These are phyloP conservation scores for Caloenas nicobarica DNA, from an alignment of 2,113 vertebrate species.

Conservation along the genomic window DNA sequence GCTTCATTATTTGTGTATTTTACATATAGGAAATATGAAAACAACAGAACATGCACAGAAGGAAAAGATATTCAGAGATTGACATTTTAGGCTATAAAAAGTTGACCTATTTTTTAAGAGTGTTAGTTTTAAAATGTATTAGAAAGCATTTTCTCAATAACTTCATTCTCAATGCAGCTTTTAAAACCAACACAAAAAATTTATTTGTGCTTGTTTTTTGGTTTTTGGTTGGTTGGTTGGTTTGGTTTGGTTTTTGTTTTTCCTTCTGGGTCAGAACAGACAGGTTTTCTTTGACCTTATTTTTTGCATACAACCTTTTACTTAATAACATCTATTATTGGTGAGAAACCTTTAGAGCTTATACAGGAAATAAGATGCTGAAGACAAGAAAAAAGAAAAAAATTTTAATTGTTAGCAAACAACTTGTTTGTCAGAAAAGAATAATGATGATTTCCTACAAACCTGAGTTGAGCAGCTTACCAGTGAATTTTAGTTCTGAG, in stretches of 20 bases:
- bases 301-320: background rate
- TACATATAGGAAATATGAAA: background rate
- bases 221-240: no score
- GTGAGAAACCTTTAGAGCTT: background rate
- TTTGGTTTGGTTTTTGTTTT: background rate
- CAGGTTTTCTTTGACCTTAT: background rate
- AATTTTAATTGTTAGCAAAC: background rate
- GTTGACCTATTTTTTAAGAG: fast-evolving
- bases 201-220: no score
- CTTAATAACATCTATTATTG: background rate
- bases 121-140: background rate
- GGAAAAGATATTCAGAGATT: background rate
- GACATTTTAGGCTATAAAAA: background rate
- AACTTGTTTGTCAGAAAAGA: background rate
- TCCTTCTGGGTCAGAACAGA: background rate
- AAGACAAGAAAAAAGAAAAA: background rate
- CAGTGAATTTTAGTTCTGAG: background rate
- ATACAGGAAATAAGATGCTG: background rate
- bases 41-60: background rate
- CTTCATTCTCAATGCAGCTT: background rate
- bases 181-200: background rate
- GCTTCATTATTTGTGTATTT: background rate
- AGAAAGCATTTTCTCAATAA: background rate
- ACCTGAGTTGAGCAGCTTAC: background rate
- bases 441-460: background rate